Evolutionary conservation across 2,888 invertebrate species (phyloP), one percentile per base, ranked within the genome.

Genomic region (Tetranychus piercei): DNA sequence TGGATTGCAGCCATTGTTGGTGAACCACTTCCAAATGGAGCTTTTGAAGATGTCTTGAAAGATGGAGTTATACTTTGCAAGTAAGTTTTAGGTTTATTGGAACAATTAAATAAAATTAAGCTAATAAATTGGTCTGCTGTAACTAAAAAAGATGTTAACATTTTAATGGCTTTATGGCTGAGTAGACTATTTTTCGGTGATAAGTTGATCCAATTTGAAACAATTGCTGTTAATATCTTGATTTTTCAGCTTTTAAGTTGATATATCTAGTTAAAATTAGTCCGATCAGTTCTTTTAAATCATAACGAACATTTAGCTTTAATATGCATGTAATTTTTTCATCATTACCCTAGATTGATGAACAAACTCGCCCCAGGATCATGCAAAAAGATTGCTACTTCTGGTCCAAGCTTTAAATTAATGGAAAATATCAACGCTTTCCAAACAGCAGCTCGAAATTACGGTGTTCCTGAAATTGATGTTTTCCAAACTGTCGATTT

Each of bases 341-440:
- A 34, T 34, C 34, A 34, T 34, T 34, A 34, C 34, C 34, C 3
- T 34, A 73, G 64, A 72, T 66, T 76, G 73, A 75, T 76, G 65
- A 76, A 76, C 75, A 76, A 76, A 72, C 45, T 76, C 6, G 71
- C 64, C 15, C 76, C 76, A 15, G 76, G 76, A 73, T 71, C 73
- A 4, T 71, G 75, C 22, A 72, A 75, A 20, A 76, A 76, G 66
- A 73, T 73, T 34, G 20, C 67, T 7, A 73, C 66, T 43, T 66
- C 66, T 23, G 73, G 66, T 1, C 20, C 20, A 65, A 76, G 74
- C 45, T 76, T 72, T 70, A 75, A 64, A 65, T 44, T 76, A 44
- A 76, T 76, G 76, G 76, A 76, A 44, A 76, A 76, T 22, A 75
- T 76, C 18, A 76, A 76, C 44, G 43, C 76, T n/a, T 75, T 76